phyloP scores from a whole-genome alignment of 1,140 invertebrate genomes.

The Drosophila prosaltans region DNA sequence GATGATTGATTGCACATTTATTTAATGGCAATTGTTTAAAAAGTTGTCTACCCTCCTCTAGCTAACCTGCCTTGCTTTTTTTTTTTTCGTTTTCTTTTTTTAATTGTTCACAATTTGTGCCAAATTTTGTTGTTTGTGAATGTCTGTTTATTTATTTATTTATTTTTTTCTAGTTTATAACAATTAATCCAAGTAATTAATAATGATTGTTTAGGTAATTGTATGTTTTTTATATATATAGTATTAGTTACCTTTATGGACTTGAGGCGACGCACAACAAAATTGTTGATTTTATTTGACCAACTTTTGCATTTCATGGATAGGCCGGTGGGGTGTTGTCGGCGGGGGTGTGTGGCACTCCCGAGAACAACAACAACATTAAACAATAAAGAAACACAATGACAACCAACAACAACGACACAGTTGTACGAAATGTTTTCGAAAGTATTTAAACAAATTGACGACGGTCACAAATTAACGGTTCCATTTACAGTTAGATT shows the following conservation, averaged over 20 bases:
- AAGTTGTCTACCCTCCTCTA: too few relatives aligned
- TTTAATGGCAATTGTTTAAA: too few relatives aligned
- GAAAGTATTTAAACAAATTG: background rate
- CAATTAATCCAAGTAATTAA: conserved; percentile 2
- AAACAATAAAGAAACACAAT: conserved; percentile 27
- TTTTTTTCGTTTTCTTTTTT: too few relatives aligned
- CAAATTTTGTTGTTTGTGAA: too few relatives aligned
- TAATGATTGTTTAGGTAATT: background rate
- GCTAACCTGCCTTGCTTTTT: too few relatives aligned
- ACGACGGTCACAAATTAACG: background rate
- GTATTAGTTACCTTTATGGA: conserved; percentile 79
- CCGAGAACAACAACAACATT: conserved; percentile 46
- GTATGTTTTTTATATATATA: background rate
- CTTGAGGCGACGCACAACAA: conserved; percentile 78
- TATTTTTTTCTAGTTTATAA: too few relatives aligned
- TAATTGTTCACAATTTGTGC: too few relatives aligned
- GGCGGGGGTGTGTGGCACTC: conserved; percentile 29
- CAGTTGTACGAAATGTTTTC: background rate
- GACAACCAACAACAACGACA: background rate
- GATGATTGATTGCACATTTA: too few relatives aligned
- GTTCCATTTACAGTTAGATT: conserved; percentile 1
- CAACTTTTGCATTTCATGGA: conserved; percentile 83
- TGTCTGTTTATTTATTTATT: too few relatives aligned
- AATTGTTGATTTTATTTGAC: conserved; percentile 83
- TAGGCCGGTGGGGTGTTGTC: conserved; percentile 60